Conservation (phyloP, 2,113 vertebrate genomes). For the Gallinago paraguaiae region DNA sequence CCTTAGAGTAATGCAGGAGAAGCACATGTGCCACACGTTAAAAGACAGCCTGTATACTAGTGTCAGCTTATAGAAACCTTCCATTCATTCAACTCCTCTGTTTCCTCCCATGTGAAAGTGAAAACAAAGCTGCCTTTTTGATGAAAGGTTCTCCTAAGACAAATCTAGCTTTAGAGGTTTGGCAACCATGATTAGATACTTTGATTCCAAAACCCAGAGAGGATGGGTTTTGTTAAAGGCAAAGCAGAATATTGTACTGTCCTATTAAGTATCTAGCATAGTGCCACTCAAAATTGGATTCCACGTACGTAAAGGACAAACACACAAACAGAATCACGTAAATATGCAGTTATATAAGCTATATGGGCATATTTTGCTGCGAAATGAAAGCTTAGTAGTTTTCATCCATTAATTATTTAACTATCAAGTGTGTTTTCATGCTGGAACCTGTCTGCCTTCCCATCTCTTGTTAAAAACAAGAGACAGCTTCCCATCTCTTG, state of each 20-base stretch:
- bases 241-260: background rate
- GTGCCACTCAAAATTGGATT: background rate
- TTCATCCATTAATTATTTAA: background rate
- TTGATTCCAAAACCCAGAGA: background rate
- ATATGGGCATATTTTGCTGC: rapidly evolving
- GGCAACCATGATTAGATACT: background rate
- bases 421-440: background rate
- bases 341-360: background rate
- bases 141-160: background rate
- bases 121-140: background rate
- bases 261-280: background rate
- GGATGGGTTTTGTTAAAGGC: background rate
- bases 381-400: background rate
- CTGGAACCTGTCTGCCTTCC: background rate
- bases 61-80: background rate
- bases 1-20: background rate
- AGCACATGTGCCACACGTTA: background rate
- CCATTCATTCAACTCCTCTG: background rate
- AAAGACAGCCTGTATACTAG: background rate
- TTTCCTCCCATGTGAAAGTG: rapidly evolving
- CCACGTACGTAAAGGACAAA: rapidly evolving
- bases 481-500: background rate
- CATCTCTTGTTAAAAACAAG: rapidly evolving
- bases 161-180: background rate
- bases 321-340: rapidly evolving